phyloP scores from a whole-genome alignment of 2,797 vertebrate species.

The Corythornis leucogaster region DNA sequence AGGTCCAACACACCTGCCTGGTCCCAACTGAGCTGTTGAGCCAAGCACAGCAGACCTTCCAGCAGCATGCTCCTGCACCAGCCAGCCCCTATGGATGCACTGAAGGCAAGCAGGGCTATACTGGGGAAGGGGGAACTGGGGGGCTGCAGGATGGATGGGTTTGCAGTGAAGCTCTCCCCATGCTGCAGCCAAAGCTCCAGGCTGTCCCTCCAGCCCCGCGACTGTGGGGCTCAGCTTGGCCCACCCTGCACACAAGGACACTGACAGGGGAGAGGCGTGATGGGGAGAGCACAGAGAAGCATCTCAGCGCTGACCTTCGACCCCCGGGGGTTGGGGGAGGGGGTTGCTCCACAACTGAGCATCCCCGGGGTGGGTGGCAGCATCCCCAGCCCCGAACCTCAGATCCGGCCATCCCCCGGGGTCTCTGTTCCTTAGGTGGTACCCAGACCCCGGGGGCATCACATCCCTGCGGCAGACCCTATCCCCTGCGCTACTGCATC shows the following conservation, averaged over 20 bases:
- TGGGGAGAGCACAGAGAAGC: neutral
- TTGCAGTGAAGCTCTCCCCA: neutral
- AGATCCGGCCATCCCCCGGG: neutral
- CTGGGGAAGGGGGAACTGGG: neutral
- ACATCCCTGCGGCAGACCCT: neutral
- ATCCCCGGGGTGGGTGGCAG: neutral
- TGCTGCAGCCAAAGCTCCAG: neutral
- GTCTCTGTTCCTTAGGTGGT: neutral
- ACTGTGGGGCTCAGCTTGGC: neutral
- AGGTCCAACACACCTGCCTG: neutral
- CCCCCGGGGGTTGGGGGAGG: rapidly evolving
- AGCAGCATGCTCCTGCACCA: neutral
- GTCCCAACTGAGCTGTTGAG: neutral
- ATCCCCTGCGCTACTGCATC: neutral
- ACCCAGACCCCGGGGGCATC: neutral
- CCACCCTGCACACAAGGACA: neutral
- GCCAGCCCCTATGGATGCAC: neutral
- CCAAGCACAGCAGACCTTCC: neutral
- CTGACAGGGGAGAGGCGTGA: neutral
- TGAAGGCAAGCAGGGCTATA: too few species aligned
- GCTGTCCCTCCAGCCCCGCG: neutral
- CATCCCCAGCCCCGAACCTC: neutral
- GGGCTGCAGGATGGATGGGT: neutral
- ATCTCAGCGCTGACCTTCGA: neutral
- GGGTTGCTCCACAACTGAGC: neutral